Base-by-base conservation (phyloP, 30 jellyfish, hydroid and myxozoan species). In the Aurelia aurita region DNA sequence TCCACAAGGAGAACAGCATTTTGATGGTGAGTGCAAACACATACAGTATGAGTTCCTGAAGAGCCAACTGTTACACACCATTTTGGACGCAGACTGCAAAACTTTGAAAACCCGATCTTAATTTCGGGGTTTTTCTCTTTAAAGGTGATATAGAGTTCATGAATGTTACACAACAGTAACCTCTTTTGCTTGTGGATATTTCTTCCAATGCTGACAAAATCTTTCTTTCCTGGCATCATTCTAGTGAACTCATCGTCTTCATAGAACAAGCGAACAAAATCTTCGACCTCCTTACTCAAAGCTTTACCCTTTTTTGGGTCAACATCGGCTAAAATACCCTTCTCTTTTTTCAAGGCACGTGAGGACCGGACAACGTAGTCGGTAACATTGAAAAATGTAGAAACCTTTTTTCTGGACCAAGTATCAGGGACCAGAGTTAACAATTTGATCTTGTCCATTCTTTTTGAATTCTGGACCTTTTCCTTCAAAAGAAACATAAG, bases 11-110 rank as follows among this genome's bases (percentile, higher is more conserved):
- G 53, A n/a, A 39, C 58, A 55, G 72, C 72, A 53, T 73, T 74
- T 75, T 84, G 91, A 67, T 86, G 96, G 34, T 54, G 25, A 34
- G 92, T 76, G 61, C 96, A 86, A 31, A 79, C 97, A 58, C 97
- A 79, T 43, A 62, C 95, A 69, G 94, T 31, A 90, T 81, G 35
- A n/a, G n/a, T 47, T 10, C n/a, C n/a, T n/a, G n/a, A n/a, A n/a
- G n/a, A n/a, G n/a, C n/a, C n/a, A n/a, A n/a, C n/a, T n/a, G n/a
- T n/a, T n/a, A n/a, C n/a, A n/a, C n/a, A n/a, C n/a, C n/a, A n/a
- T n/a, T n/a, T n/a, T n/a, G n/a, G n/a, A n/a, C n/a, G n/a, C 62
- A 67, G 65, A 28, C 15, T 58, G 46, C 95, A 85, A 77, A 85
- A 85, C 59, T 77, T 85, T 61, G 89, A 76, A 58, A 86, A 75